Base-by-base conservation (phyloP, 2,888 invertebrate genomes). In the Agrilus cyanescens region DNA sequence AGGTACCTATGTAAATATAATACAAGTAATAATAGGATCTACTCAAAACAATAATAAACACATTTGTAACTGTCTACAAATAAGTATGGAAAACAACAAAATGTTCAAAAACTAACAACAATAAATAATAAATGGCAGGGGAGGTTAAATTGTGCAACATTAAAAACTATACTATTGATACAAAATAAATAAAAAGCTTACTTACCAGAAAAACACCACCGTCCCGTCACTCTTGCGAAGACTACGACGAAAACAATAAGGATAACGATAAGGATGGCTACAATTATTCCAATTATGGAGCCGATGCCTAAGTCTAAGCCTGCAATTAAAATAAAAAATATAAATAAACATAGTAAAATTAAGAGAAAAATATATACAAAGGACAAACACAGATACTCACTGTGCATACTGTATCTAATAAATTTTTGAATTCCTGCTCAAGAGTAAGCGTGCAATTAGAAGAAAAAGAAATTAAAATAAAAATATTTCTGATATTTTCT, bases 161-260 rank as follows among this genome's bases (percentile, higher is more conserved):
- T 46, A 36, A 45, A 4, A 20, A 20, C 20, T 20, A 25, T 6
- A 25, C 10, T 25, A 10, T 25, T 3, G 10, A 4, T 25, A 25
- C 10, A 10, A 25, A 25, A 25, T 4, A 33, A 32, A 40, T 12
- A 31, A 40, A 33, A 18, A 30, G 12, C 14, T n/a, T 41, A 78
- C 85, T 81, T 69, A 87, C 87, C 86, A 66, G 82, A 82, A 66
- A 88, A 88, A 69, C 87, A 88, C 86, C 87, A 87, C 64, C 84
- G 74, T 58, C 84, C 84, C 47, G 85, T 85, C 47, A 82, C 80
- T 55, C 84, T 79, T 39, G 88, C 87, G 59, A 82, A 82, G 47
- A 86, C 77, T 38, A 80, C 64, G 50, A 86, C 67, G 57, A 76
- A 75, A 4, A 80, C 63, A 16, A 76, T 68, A 15, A 80, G 69